A percentile compares a stretch with the other conserved stretches of the same genome.
Evolutionary conservation across 2,888 invertebrate genomes (phyloP).

Genomic region (Philereme transversata): DNA sequence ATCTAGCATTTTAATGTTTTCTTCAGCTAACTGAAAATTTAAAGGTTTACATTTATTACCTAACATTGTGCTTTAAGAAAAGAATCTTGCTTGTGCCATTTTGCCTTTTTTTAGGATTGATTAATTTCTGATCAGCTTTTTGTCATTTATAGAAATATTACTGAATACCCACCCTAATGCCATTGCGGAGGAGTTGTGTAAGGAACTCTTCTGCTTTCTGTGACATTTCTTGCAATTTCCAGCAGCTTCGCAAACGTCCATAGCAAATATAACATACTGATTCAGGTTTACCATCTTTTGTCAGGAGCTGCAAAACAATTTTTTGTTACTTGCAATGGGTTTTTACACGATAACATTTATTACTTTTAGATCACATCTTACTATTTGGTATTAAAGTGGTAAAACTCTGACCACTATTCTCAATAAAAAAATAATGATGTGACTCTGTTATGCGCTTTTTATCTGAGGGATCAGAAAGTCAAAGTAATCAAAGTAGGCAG

Average conservation of each 20-base stretch:
- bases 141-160: neutral
- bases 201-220: constrained; percentile 13
- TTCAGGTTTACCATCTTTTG: constrained; percentile 19
- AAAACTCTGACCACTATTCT: too few relatives aligned
- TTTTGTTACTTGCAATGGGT: too few relatives aligned
- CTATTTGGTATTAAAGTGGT: too few relatives aligned
- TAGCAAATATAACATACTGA: constrained; percentile 24
- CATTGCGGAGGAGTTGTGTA: constrained; percentile 4
- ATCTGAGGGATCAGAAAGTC: too few relatives aligned
- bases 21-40: constrained; percentile 11
- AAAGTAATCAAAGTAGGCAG: too few relatives aligned
- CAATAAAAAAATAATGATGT: too few relatives aligned
- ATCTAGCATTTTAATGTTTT: neutral
- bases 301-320: constrained; percentile 21
- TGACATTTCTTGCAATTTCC: constrained; percentile 17
- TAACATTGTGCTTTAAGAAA: neutral
- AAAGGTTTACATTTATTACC: too few relatives aligned
- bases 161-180: constrained; percentile 4
- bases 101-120: neutral
- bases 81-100: too few relatives aligned
- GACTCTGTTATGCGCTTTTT: too few relatives aligned
- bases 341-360: too few relatives aligned
- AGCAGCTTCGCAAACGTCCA: constrained; percentile 19
- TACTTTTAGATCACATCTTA: too few relatives aligned
- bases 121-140: neutral